phyloP scores from a whole-genome alignment of 2,797 vertebrate genomes.

The Hydrophis major region DNA sequence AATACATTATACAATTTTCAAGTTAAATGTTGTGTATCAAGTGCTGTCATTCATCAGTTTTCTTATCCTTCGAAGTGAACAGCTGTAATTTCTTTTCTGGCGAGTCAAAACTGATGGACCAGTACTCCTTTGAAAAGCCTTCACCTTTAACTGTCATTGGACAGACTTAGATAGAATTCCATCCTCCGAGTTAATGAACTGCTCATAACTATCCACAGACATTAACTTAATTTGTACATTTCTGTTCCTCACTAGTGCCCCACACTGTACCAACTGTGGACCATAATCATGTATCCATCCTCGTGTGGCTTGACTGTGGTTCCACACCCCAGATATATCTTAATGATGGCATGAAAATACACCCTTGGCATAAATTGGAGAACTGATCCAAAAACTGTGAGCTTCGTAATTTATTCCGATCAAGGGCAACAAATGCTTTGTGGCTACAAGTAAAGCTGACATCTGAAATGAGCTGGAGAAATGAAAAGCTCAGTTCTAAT shows the following conservation, averaged over 20 bases:
- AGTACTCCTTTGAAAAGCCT: not conserved
- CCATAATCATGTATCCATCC: not conserved
- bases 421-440: not conserved
- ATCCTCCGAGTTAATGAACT: slow-evolving; percentile 15
- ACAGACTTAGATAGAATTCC: not conserved
- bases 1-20: not conserved
- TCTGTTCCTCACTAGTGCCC: slow-evolving; percentile 4
- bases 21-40: not conserved
- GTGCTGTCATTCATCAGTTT: not conserved
- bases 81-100: not conserved
- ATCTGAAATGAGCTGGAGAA: not conserved
- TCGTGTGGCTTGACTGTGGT: not conserved
- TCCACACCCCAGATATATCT: not conserved
- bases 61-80: not conserved
- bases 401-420: not conserved
- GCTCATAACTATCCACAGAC: slow-evolving; percentile 8
- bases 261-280: not conserved
- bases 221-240: not conserved
- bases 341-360: not conserved
- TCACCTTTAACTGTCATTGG: slow-evolving; percentile 16
- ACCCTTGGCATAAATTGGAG: not conserved
- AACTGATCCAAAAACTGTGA: not conserved
- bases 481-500: not conserved
- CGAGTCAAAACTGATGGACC: slow-evolving; percentile 11
- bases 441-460: not conserved